Percentiles rank a stretch among this genome's conserved stretches.
Conservation (phyloP, 2,113 vertebrate genomes). For the Rhabdomys dilectus region DNA sequence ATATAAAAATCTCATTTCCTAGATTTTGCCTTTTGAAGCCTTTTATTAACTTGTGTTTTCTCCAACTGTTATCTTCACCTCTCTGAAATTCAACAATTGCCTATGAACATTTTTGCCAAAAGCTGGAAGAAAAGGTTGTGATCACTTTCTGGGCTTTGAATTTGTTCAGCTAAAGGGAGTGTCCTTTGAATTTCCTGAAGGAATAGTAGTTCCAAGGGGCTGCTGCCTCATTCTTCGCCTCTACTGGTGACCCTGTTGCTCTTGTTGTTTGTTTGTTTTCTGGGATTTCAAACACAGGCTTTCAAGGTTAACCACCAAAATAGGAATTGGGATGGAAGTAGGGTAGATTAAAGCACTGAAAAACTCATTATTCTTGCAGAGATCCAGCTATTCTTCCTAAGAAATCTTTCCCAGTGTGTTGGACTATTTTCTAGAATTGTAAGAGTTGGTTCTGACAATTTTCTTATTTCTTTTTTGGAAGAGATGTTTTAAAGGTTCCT, state of each 20-base stretch:
- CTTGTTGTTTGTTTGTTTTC: background rate
- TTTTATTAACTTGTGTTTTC: slow-evolving; percentile 47
- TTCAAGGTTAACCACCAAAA: slow-evolving; percentile 20
- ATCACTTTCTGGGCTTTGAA: slow-evolving; percentile 18
- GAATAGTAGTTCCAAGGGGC: background rate
- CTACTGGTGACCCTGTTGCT: background rate
- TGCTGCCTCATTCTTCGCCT: background rate
- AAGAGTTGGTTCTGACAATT: slow-evolving; percentile 33
- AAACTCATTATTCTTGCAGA: slow-evolving; percentile 45
- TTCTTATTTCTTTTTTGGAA: slow-evolving; percentile 33
- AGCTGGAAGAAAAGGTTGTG: background rate
- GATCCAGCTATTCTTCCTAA: slow-evolving; percentile 48
- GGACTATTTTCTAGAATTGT: slow-evolving; percentile 48
- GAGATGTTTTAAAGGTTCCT: slow-evolving; percentile 16
- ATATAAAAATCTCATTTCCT: background rate
- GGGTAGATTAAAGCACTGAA: slow-evolving; percentile 28
- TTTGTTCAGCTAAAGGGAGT: slow-evolving; percentile 35
- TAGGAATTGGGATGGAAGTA: background rate
- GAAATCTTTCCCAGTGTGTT: background rate
- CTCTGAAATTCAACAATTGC: slow-evolving; percentile 13
- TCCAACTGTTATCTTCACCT: background rate
- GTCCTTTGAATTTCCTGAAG: background rate
- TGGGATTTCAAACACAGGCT: background rate
- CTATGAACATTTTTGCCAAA: slow-evolving; percentile 43
- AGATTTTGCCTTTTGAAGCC: slow-evolving; percentile 25